Percentiles rank a stretch among this genome's conserved stretches.
Conservation (phyloP, 2,113 vertebrate genomes). For the Percina caprodes region DNA sequence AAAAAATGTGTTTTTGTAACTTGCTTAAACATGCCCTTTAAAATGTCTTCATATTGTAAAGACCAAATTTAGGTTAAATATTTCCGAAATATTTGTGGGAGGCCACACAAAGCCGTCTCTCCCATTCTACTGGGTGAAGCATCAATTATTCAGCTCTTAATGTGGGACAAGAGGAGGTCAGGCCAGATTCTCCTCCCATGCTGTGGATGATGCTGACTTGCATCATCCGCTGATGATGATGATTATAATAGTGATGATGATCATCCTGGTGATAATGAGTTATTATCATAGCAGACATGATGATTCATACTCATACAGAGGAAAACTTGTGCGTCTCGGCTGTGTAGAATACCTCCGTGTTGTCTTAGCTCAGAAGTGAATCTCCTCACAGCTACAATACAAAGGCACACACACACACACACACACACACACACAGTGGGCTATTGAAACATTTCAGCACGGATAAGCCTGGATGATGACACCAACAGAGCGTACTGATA, state of each 20-base stretch:
- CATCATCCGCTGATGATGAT: constrained; percentile 14
- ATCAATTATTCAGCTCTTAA: constrained; percentile 76
- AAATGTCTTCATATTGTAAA: background rate
- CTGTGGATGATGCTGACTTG: constrained; percentile 63
- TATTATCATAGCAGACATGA: constrained; percentile 40
- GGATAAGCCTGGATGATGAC: constrained; percentile 68
- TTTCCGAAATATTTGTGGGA: constrained; percentile 12
- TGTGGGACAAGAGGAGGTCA: constrained; percentile 71
- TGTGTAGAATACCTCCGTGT: constrained; percentile 18
- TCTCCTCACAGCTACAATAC: constrained; percentile 10
- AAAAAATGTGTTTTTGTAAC: background rate
- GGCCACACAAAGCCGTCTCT: constrained; percentile 53
- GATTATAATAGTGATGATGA: constrained; percentile 6
- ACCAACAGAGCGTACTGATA: constrained; percentile 63
- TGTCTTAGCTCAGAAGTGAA: constrained; percentile 9
- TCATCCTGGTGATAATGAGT: constrained; percentile 23
- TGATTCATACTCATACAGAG: constrained; percentile 41
- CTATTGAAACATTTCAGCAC: constrained; percentile 62
- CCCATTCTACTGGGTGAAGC: constrained; percentile 41
- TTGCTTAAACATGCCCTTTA: background rate
- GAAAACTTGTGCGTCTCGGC: constrained; percentile 1
- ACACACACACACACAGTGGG: constrained; percentile 25
- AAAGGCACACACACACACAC: constrained; percentile 6
- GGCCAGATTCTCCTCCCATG: constrained; percentile 52
- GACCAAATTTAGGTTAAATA: background rate